phyloP scores from a whole-genome alignment of 2,113 vertebrate genomes.

The Saguinus midas region DNA sequence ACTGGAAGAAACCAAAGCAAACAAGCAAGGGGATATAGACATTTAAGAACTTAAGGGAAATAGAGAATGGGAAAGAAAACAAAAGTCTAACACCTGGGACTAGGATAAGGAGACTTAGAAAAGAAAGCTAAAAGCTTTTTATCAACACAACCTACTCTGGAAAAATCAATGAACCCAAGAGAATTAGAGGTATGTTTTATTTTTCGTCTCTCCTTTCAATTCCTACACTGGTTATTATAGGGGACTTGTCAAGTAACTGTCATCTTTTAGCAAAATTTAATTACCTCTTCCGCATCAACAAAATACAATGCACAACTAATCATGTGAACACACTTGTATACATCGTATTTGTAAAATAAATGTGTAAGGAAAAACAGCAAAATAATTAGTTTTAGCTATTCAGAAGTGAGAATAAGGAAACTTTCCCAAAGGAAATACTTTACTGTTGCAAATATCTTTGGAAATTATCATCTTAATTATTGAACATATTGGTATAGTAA shows the following conservation, averaged over 20 bases:
- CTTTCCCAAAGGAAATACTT: neutral
- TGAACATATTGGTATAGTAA: neutral
- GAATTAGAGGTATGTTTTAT: neutral
- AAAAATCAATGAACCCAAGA: conserved; percentile 45
- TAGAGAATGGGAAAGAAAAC: conserved; percentile 52
- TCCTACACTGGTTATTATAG: neutral
- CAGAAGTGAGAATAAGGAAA: neutral
- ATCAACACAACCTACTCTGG: neutral
- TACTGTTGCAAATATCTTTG: neutral
- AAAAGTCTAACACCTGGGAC: conserved; percentile 46
- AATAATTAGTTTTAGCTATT: neutral
- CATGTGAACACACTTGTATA: neutral
- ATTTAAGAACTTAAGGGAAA: neutral
- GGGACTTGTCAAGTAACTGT: neutral
- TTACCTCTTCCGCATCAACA: neutral
- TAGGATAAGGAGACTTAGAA: conserved; percentile 11
- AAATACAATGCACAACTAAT: neutral
- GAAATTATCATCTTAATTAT: neutral
- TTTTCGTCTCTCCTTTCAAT: neutral
- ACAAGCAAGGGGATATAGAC: neutral
- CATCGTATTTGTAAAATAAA: neutral
- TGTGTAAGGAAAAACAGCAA: neutral
- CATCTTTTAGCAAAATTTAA: neutral
- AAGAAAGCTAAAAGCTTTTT: conserved; percentile 49
- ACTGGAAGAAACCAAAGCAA: conserved; percentile 12